Percentiles rank a stretch among this genome's conserved stretches.
Conservation (phyloP, 2,888 invertebrate genomes). For the Apamea epomidion region DNA sequence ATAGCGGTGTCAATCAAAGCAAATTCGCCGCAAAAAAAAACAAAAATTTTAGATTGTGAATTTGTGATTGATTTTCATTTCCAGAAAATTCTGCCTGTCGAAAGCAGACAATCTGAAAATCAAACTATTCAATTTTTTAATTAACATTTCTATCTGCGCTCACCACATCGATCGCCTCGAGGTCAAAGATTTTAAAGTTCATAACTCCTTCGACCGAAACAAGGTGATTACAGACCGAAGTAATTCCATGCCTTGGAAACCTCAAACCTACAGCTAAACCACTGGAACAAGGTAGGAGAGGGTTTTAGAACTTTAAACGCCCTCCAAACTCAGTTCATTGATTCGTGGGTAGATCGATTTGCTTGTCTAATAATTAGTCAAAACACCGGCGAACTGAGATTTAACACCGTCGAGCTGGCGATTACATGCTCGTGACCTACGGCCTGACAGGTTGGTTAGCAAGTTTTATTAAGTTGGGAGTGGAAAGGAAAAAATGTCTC, state of each 20-base stretch:
- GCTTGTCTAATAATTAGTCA: constrained; percentile 57
- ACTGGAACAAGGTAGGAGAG: constrained; percentile 44
- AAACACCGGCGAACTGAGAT: constrained; percentile 29
- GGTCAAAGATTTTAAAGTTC: constrained; percentile 56
- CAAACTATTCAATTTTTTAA: constrained; percentile 27
- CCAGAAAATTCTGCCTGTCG: background rate
- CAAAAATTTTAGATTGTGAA: background rate
- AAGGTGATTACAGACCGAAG: constrained; percentile 53
- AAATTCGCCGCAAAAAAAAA: background rate
- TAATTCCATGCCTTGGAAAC: constrained; percentile 52
- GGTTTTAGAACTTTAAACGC: constrained; percentile 51
- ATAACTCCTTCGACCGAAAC: constrained; percentile 49
- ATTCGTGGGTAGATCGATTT: constrained; percentile 43
- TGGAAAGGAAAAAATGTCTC: background rate
- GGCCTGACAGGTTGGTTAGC: constrained; percentile 31
- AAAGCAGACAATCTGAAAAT: constrained; percentile 21
- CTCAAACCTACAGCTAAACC: constrained; percentile 46
- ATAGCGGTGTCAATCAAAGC: background rate
- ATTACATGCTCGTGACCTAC: constrained; percentile 41
- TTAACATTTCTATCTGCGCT: constrained; percentile 35
- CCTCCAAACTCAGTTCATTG: constrained; percentile 46
- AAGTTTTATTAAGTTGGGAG: constrained; percentile 20
- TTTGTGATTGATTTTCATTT: constrained; percentile 1
- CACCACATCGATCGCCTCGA: constrained; percentile 29
- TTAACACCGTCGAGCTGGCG: constrained; percentile 24